Evolutionary conservation across 2,113 vertebrate species (phyloP).

Genomic region (Pseudorhombus dupliciocellatus): DNA sequence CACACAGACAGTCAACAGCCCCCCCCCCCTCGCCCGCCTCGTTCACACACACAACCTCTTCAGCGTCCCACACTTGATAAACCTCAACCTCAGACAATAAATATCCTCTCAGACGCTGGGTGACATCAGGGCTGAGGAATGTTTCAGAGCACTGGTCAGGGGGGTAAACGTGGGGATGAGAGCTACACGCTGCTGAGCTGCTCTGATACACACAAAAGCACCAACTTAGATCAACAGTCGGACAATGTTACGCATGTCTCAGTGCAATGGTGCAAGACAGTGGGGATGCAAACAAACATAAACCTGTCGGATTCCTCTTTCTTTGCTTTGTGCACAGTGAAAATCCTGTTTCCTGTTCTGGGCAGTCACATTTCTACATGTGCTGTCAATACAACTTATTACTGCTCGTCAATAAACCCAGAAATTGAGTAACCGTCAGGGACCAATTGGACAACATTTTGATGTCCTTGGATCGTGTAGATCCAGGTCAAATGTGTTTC

Average conservation of each 20-base stretch:
- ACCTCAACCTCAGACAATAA: slow-evolving; percentile 70
- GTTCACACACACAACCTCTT: too few species aligned
- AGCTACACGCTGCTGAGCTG: background rate
- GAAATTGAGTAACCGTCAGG: slow-evolving; percentile 24
- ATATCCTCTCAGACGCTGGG: slow-evolving; percentile 50
- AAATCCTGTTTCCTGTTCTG: background rate
- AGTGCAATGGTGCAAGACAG: background rate
- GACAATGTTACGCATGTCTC: background rate
- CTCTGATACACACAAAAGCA: background rate
- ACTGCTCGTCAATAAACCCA: background rate
- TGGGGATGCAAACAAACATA: background rate
- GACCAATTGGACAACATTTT: background rate
- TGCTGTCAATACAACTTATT: slow-evolving; percentile 9
- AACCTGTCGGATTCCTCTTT: background rate
- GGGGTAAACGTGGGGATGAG: slow-evolving; percentile 1
- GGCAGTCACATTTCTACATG: too few species aligned
- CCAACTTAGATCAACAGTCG: background rate
- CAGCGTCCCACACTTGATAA: slow-evolving; percentile 53
- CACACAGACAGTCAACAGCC: background rate
- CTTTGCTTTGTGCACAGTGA: background rate
- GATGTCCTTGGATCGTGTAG: background rate
- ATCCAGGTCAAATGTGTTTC: background rate
- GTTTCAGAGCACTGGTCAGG: slow-evolving; percentile 36
- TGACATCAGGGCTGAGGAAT: slow-evolving; percentile 74
- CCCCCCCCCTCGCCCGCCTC: slow-evolving; percentile 20